Percentiles rank a stretch among this genome's conserved stretches.
These are phyloP conservation scores for Aptenodytes patagonicus DNA, from an alignment of 2,113 vertebrate genomes.

Conservation along the genomic window DNA sequence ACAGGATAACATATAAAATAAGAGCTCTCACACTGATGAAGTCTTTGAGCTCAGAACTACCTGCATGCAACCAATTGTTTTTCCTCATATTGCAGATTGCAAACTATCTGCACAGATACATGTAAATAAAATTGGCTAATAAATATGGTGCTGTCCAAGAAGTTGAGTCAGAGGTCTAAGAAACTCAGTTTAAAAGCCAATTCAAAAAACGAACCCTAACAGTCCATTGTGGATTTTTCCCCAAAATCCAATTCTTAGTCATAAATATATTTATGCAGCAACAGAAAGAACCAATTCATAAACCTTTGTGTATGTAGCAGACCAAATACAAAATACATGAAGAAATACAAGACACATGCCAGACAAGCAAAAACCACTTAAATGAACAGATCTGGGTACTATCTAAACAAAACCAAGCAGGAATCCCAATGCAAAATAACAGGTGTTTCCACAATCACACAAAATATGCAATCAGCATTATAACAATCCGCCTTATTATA, in stretches of 20 bases:
- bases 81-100: neutral
- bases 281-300: slow-evolving; percentile 78
- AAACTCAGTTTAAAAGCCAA: neutral
- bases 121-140: neutral
- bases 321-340: slow-evolving; percentile 42
- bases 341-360: slow-evolving; percentile 69
- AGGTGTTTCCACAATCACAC: slow-evolving; percentile 76
- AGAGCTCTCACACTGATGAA: neutral
- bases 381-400: slow-evolving; percentile 30
- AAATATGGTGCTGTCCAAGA: neutral
- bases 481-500: slow-evolving; percentile 78
- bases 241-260: neutral
- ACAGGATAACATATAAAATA: neutral
- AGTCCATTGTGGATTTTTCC: neutral
- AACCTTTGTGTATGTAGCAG: slow-evolving; percentile 51
- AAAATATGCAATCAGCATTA: slow-evolving; percentile 55
- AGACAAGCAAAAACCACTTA: slow-evolving; percentile 69
- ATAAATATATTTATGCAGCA: slow-evolving; percentile 68
- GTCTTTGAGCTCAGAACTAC: neutral
- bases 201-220: neutral
- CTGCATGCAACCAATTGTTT: neutral
- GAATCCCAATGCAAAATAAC: slow-evolving; percentile 61
- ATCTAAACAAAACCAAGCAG: slow-evolving; percentile 64
- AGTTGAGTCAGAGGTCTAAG: neutral
- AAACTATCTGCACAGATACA: neutral